Base-by-base conservation (phyloP, 30 jellyfish, hydroid and myxozoan genomes). In the Hydractinia symbiolongicarpus region DNA sequence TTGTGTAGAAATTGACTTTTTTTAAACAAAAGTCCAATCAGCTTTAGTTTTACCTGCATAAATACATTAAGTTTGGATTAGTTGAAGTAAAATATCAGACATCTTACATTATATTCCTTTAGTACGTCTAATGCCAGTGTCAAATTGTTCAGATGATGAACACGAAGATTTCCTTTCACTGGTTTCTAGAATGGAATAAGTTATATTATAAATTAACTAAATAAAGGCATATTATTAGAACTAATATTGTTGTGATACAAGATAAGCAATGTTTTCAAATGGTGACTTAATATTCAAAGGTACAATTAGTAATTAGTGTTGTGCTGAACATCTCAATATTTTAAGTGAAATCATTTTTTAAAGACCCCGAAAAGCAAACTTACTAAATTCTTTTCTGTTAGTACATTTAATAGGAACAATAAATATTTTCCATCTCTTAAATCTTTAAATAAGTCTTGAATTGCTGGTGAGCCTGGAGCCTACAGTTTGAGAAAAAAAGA, bases 101-200 rank as follows among this genome's bases (percentile, higher is more conserved):
- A 30, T 0, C 85, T 64, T 50, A 93, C 98, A 83, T 93, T 76
- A 40, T 93, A 83, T 54, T 87, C 95, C 56, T 74, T 84, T 79
- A 93, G 86, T 50, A 87, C 76, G 15, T 78, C 89, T 66, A 93
- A 76, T 19, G 95, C 96, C 66, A 79, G 50, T 53, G 82, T 88
- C 83, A 86, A 68, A 72, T 93, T 93, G 77, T 86, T 79, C 62
- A 93, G 64, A 54, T 93, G 93, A 81, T 93, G 98, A 19, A 93
- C 91, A 6, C 96, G 88, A 61, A 88, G 55, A 44, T 84, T 88
- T 54, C 98, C 98, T 53, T 82, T 88, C 13, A 83, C 94, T 57
- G 96, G 86, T 68, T 76, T 62, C 98, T 93, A 61, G 30, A 79
- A 16, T 14, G 67, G 8, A 66, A 56, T 8, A 2, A 76, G 16